Base-by-base conservation (phyloP, 2,113 vertebrate genomes). In the Pampusana beccarii region DNA sequence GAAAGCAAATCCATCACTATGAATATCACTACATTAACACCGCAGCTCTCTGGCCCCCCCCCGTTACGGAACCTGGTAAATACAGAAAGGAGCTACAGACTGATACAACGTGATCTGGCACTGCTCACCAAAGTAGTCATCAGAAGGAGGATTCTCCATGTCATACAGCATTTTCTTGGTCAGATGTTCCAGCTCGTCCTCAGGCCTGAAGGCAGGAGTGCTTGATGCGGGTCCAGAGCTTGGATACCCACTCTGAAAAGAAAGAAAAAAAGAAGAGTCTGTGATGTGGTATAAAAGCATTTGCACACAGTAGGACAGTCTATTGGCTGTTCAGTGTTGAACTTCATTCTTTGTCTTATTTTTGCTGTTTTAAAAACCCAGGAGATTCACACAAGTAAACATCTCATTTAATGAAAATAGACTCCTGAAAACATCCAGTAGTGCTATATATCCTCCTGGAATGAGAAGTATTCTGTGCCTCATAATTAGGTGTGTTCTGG, bases 141-240 rank as follows among this genome's bases (percentile, higher is more conserved):
- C 98, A 6, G 99, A 97, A 2, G 99, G 99, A 26, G 99, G 99
- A 95, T 99, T 98, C 95, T 99, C 99, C 99, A 99, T 99, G 95
- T 99, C 99, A 81, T 98, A 99, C 81, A 99, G 97, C 99, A 99
- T 99, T 98, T 99, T 99, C 98, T 99, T 99, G 94, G 99, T 99
- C 92, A 99, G 98, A 62, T 99, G 99, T 79, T 99, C 99, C 28
- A 99, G 97, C 92, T 99, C 99, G 70, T 99, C 99, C 89, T 99
- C 99, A 31, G 99, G 99, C 53, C 99, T 98, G 95, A 98, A 98
- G 19, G 95, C 95, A 51, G 98, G 62, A 50, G 96, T 51, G 34
- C 71, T 53, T 15, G 98, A 95, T 42, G 96, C 19, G 5, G 97
- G 91, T n/a, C 93, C 98, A 46, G 97, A 74, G 14, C 88, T 94